Evolutionary conservation across 2,113 vertebrate species (phyloP), one percentile per base, ranked within the genome.

Genomic region (Chaetodon auriga): DNA sequence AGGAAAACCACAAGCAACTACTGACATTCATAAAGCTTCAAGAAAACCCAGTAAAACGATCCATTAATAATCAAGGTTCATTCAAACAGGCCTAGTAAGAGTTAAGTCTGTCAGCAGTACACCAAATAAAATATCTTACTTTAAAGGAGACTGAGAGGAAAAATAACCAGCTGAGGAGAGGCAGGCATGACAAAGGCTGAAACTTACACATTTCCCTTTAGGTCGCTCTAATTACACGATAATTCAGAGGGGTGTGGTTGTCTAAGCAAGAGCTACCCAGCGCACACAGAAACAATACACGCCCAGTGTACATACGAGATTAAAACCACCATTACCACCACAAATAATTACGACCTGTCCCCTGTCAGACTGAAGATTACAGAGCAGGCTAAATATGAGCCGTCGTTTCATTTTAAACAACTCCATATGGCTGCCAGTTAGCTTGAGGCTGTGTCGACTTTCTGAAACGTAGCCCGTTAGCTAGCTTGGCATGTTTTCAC

Each of bases 161-260:
- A 61, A 9, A n/a, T 2, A 19, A 13, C 7, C 11, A 15, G 5
- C 18, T 1, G 30, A 13, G 23, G 23, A 54, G 13, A 48, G 12
- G 10, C 51, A 43, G 73, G 81, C 48, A 5, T 18, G 16, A 43
- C 16, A 51, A 46, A 53, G 0, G 10, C n/a, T 48, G 23, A 1
- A 30, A 30, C 30, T 30, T 30, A 4, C 7, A 73, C 11, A 16
- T 54, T 13, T 60, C 3, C 16, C 6, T 12, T 10, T 1, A 1
- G 35, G 45, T 18, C 62, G 6, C 12, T 36, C 5, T 90, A 83
- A 89, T 86, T 80, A 82, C 71, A 88, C 76, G 51, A 49, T 35
- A 19, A 41, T 11, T 68, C 38, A 53, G 54, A 82, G 7, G 77
- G 90, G 80, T 80, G 90, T 78, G 85, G 83, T 35, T 55, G 35